Conservation (phyloP, 2,113 vertebrate genomes). For the Varanus komodoensis region DNA sequence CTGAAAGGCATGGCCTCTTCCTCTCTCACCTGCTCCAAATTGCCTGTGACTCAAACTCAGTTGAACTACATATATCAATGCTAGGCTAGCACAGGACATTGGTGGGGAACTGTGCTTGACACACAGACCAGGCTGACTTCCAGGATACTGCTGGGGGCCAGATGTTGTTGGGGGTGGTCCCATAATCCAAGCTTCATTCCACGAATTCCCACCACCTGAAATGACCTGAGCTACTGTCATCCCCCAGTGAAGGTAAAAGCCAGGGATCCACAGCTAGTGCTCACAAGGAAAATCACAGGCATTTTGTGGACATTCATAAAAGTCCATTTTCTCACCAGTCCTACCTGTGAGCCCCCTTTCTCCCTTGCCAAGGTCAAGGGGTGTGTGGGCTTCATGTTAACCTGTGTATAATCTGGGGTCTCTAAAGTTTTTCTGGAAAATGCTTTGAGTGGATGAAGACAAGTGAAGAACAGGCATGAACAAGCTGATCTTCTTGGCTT, state of each 20-base stretch:
- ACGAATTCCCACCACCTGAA: no score
- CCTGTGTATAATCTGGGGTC: neutral
- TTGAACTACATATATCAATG: neutral
- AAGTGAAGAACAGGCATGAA: neutral
- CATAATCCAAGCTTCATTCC: no score
- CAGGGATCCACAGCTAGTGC: no score
- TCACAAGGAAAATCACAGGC: no score
- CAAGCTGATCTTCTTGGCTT: neutral
- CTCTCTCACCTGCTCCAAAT: neutral
- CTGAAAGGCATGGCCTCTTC: neutral
- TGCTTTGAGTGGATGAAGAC: neutral
- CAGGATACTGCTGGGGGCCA: no score
- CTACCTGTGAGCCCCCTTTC: neutral
- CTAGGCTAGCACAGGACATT: neutral
- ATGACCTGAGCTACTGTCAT: no score
- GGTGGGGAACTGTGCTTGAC: neutral
- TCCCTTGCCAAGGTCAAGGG: neutral
- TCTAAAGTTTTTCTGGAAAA: neutral
- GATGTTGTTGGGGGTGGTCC: no score
- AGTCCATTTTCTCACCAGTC: neutral
- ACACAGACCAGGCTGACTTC: no score
- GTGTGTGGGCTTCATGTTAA: neutral
- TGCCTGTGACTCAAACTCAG: neutral
- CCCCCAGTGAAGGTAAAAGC: no score
- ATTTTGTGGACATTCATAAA: neutral